Percentiles rank a stretch among this genome's conserved stretches.
Evolutionary conservation across 2,113 vertebrate species (phyloP).

Genomic region (Python bivittatus): DNA sequence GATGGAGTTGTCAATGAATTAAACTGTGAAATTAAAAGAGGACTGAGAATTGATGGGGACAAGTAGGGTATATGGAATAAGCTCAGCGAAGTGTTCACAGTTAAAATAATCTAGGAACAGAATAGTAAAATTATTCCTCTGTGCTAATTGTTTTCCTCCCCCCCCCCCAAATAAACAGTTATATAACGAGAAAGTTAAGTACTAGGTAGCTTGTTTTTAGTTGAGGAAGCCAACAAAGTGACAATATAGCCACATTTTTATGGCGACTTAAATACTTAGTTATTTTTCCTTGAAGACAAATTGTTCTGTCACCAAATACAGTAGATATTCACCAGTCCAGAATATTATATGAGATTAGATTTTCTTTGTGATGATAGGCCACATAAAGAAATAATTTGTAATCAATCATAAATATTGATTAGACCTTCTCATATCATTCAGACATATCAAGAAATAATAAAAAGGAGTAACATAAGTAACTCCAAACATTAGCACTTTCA

Average conservation of each 20-base stretch:
- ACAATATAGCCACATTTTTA: conserved; percentile 59
- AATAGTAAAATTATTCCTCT: conserved; percentile 64
- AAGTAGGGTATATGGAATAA: conserved; percentile 35
- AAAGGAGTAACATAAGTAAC: not conserved
- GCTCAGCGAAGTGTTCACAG: conserved; percentile 62
- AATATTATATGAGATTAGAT: not conserved
- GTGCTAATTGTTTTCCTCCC: conserved; percentile 45
- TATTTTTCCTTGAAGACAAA: conserved; percentile 23
- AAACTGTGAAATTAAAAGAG: conserved; percentile 56
- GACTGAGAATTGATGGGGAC: conserved; percentile 59
- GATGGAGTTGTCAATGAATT: conserved; percentile 64
- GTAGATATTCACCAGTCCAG: not conserved
- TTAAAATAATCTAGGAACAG: conserved; percentile 58
- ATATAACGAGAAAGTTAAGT: conserved; percentile 50
- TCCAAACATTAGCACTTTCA: not conserved
- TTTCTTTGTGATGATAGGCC: conserved; percentile 20
- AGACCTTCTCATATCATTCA: conserved; percentile 3
- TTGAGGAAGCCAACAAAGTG: conserved; percentile 35
- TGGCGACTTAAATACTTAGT: conserved; percentile 43
- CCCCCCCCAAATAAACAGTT: conserved; percentile 45
- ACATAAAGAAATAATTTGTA: conserved; percentile 27
- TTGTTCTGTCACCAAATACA: conserved; percentile 39
- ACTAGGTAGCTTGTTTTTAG: conserved; percentile 46
- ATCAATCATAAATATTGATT: conserved; percentile 33
- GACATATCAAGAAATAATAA: conserved; percentile 10